Percentiles rank a stretch among this genome's conserved stretches.
These are phyloP conservation scores for Sweltsa coloradensis DNA, from an alignment of 1,140 invertebrate genomes.

Conservation along the genomic window DNA sequence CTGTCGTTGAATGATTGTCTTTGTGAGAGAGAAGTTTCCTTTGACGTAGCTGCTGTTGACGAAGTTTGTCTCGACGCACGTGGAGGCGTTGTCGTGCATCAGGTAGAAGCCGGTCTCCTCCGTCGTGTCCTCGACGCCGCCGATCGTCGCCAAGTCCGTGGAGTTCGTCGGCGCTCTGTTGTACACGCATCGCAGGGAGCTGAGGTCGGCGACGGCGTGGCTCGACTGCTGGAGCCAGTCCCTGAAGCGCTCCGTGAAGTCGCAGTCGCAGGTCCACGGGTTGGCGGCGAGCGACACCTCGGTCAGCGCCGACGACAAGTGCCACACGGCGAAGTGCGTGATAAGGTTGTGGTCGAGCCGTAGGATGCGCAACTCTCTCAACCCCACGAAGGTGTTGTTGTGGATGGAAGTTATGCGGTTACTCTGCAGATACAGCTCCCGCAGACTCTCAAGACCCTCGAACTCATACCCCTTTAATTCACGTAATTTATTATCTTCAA, in stretches of 20 bases:
- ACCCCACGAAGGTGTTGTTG: conserved; percentile 61
- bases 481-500: conserved; percentile 66
- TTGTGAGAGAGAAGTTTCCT: conserved; percentile 22
- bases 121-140: conserved; percentile 39
- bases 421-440: conserved; percentile 48
- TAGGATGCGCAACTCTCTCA: conserved; percentile 55
- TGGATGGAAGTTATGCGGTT: conserved; percentile 58
- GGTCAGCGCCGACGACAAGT: conserved; percentile 49
- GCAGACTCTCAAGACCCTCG: conserved; percentile 48
- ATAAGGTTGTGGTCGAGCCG: conserved; percentile 67
- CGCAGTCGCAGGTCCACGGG: conserved; percentile 81
- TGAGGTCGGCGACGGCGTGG: conserved; percentile 47
- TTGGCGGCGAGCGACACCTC: conserved; percentile 62
- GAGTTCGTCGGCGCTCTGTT: conserved; percentile 49
- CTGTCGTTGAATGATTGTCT: conserved; percentile 28
- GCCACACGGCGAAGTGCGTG: conserved; percentile 60
- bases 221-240: conserved; percentile 56
- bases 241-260: conserved; percentile 63
- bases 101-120: conserved; percentile 42
- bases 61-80: conserved; percentile 15
- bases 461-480: conserved; percentile 61
- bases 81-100: conserved; percentile 21
- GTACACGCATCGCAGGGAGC: conserved; percentile 32
- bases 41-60: conserved; percentile 16
- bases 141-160: conserved; percentile 37